Base-by-base conservation (phyloP, 2,113 vertebrate species). In the Indri indri region DNA sequence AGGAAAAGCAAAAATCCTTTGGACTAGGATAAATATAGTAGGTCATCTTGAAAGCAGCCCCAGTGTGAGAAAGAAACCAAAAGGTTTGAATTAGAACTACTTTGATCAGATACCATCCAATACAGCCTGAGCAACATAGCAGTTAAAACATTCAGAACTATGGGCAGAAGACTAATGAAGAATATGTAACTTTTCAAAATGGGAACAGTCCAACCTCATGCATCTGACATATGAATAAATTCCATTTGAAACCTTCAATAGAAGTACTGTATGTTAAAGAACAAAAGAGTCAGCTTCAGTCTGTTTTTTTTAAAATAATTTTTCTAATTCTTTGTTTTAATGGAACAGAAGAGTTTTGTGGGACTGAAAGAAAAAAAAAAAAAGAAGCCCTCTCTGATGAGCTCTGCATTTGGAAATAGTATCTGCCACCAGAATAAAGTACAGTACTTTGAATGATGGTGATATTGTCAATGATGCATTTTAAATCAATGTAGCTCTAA, bases 261-360 rank as follows among this genome's bases (percentile, higher is more conserved):
- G 86, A 91, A 82, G 61, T 77, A 82, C 50, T 74, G 79, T 65
- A 85, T 50, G 30, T 88, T 96, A 86, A 97, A 97, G 84, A 96
- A 97, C 96, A 98, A 98, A 97, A 95, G 88, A 95, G 66, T 20
- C n/a, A 66, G 80, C 76, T 98, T 93, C 74, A 74, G 86, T 84
- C 87, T 98, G 87, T 79, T 97, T 97, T 97, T 97, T 61, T 22
- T 50, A 3, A n/a, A 74, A 94, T 95, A 95, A 95, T 97, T 97
- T 98, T 95, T 97, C 90, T 95, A 97, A 92, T 90, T 96, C 93
- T 95, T 97, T 98, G 95, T 97, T 96, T 97, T 97, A 98, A 84
- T 96, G 80, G 66, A 95, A 97, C 25, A 92, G 83, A 91, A 94
- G 87, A 97, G 59, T 88, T 98, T 90, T 95, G 65, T 96, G 63